These are phyloP conservation scores for Drosophila seguyi DNA, from an alignment of 1,140 invertebrate species.

Conservation along the genomic window DNA sequence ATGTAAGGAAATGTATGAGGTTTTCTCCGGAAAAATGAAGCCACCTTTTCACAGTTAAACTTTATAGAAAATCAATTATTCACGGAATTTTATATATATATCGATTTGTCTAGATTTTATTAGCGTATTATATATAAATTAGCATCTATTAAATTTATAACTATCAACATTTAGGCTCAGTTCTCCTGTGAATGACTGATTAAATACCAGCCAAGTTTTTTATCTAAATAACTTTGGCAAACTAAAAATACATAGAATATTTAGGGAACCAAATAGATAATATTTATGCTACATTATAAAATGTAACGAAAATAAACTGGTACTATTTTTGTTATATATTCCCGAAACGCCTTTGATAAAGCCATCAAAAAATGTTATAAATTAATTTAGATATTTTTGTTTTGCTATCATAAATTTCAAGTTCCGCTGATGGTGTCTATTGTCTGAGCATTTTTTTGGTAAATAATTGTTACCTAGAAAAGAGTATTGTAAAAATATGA, in stretches of 20 bases:
- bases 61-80: neutral
- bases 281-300: slow-evolving; percentile 3
- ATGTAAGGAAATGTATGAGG: neutral
- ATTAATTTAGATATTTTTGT: neutral
- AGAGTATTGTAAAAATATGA: slow-evolving; percentile 21
- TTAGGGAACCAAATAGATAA: neutral
- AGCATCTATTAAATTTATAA: neutral
- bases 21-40: neutral
- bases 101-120: neutral
- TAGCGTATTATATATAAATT: neutral
- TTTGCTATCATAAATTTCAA: neutral
- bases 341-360: neutral
- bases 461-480: neutral
- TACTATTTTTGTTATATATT: neutral
- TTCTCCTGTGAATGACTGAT: neutral
- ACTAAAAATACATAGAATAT: neutral
- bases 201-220: neutral
- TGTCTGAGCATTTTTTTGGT: neutral
- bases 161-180: too few species aligned
- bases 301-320: neutral
- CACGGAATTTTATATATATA: neutral
- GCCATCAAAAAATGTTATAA: neutral
- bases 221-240: neutral
- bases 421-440: neutral
- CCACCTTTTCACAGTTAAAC: neutral